phyloP scores from a whole-genome alignment of 2,797 vertebrate species.

The Falco cherrug region DNA sequence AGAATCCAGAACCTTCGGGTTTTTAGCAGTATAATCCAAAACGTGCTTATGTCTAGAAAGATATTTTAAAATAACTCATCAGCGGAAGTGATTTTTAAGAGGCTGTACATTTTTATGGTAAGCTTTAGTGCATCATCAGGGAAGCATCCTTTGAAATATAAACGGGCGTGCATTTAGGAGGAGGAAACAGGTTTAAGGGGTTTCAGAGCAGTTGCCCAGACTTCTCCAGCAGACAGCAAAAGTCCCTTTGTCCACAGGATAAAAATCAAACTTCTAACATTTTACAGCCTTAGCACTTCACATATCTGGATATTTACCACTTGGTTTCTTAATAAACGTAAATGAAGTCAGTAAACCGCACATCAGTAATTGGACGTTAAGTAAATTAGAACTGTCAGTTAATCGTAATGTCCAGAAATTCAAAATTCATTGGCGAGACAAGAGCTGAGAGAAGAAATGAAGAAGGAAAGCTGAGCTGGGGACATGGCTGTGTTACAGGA shows the following conservation, averaged over 20 bases:
- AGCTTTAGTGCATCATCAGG: background rate
- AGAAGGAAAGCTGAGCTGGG: background rate
- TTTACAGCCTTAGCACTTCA: background rate
- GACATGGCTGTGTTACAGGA: background rate
- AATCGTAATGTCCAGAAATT: background rate
- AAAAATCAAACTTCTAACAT: background rate
- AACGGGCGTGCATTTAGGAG: background rate
- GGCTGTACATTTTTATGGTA: background rate
- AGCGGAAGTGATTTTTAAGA: constrained; percentile 26
- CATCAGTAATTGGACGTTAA: background rate
- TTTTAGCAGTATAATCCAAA: background rate
- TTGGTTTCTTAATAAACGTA: background rate
- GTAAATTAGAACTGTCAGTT: background rate
- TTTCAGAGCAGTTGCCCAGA: background rate
- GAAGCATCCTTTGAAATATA: background rate
- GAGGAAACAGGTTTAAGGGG: background rate
- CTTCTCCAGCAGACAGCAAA: background rate
- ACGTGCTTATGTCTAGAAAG: background rate
- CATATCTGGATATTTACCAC: background rate
- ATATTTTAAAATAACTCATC: constrained; percentile 35
- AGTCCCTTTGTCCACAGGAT: background rate
- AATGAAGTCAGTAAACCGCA: background rate
- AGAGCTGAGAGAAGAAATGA: background rate
- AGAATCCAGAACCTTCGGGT: background rate
- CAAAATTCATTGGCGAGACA: background rate